Evolutionary conservation across 1,140 invertebrate genomes (phyloP), one percentile per base, ranked within the genome.

Genomic region (Zaprionus kolodkinae): DNA sequence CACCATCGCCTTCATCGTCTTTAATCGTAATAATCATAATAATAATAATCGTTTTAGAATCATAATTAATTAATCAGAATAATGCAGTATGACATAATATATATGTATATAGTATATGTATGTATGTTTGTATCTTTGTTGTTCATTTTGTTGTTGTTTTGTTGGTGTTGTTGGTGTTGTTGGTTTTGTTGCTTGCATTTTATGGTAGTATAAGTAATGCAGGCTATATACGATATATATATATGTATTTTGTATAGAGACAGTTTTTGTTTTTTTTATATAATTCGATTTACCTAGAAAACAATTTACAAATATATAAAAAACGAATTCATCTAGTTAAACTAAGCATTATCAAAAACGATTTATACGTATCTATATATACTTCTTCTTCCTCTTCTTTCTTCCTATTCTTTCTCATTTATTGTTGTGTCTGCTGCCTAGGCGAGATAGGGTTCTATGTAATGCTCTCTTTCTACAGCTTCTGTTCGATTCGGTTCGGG

Each of bases 251-350:
- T 45, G 30, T 72, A 60, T 71, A 67, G 64, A 45, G 60, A 69
- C 60, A 69, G 55, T 50, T 65, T 76, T 66, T 21, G 21, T 21
- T 21, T 21, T 21, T 21, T 21, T 1, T 76, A 79, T 79, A 84
- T 90, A 88, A 88, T 91, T 91, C 75, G 85, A 91, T 91, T 91
- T 91, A 89, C 75, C 89, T 91, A 91, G 61, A 81, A 89, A 89
- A 89, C 85, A 89, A 87, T 91, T 91, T 91, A 91, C 82, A 91
- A 87, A 91, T 91, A 84, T 88, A 89, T 89, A 89, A 89, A 88
- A 78, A 89, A 87, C 81, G 80, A 90, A 90, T 91, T 91, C 73
- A 79, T 89, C 86, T 91, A 87, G 78, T 91, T 76, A 85, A 91
- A 84, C 78, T 83, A 73, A 90, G 81, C 73, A 59, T 85, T 85